A percentile compares a stretch with the other conserved stretches of the same genome.
Evolutionary conservation across 2,797 vertebrate species (phyloP).

Genomic region (Cossypha polioptera): DNA sequence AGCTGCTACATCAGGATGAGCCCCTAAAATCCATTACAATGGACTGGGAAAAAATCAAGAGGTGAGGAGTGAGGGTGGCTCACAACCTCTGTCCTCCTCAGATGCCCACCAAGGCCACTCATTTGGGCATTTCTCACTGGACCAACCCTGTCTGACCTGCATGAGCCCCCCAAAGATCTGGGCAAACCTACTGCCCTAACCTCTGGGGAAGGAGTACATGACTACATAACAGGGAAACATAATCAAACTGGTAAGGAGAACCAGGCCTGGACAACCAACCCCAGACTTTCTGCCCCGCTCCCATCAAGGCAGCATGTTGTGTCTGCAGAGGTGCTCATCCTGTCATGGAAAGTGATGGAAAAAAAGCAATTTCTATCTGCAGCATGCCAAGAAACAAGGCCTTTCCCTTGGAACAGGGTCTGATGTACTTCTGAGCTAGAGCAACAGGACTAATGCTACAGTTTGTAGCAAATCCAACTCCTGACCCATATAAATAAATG

Average conservation of each 20-base stretch:
- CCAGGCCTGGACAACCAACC: neutral
- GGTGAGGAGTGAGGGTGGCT: neutral
- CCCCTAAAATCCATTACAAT: neutral
- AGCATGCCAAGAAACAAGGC: neutral
- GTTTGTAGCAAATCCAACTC: neutral
- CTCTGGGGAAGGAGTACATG: neutral
- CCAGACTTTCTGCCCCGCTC: neutral
- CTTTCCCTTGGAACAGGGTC: neutral
- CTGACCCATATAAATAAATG: neutral
- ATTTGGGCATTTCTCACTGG: neutral
- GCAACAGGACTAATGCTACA: neutral
- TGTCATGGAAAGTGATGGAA: neutral
- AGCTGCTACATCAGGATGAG: neutral
- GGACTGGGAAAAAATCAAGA: neutral
- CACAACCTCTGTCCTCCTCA: neutral
- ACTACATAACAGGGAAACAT: neutral
- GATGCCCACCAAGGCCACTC: fast-evolving
- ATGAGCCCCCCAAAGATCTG: neutral
- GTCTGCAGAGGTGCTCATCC: neutral
- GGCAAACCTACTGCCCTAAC: neutral
- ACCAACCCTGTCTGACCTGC: neutral
- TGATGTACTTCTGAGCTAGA: neutral
- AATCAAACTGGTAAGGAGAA: neutral
- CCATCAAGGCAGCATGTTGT: neutral
- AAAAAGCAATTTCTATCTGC: neutral